A percentile compares a stretch with the other conserved stretches of the same genome.
phyloP scores from a whole-genome alignment of 2,797 vertebrate species.

The Simalia tracyae region DNA sequence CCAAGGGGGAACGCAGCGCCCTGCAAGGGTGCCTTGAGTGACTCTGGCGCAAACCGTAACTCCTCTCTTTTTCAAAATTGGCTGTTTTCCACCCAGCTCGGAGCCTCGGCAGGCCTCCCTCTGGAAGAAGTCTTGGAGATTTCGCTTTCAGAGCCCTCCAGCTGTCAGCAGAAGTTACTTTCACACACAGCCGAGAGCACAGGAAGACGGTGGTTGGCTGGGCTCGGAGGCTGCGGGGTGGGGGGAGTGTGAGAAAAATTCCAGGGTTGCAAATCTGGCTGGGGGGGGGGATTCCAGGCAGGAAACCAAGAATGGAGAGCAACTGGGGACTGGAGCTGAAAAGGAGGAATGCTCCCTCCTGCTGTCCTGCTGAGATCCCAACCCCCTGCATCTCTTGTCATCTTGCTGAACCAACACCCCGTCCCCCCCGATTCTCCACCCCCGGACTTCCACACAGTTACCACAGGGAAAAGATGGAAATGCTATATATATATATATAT shows the following conservation, averaged over 20 bases:
- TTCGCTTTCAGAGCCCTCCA: not conserved
- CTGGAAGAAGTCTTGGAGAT: too few relatives aligned
- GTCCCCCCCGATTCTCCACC: not conserved
- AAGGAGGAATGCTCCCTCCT: not conserved
- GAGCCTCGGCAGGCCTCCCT: too few relatives aligned
- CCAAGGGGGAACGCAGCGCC: not conserved
- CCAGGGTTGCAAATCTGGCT: not conserved
- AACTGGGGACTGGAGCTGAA: conserved; percentile 46
- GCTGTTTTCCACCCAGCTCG: too few relatives aligned
- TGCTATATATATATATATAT: conserved; percentile 54
- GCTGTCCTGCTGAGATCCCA: not conserved
- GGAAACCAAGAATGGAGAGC: conserved; percentile 76
- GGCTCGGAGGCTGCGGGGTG: not conserved
- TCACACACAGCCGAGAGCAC: conserved; percentile 46
- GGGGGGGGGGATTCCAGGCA: conserved; percentile 52
- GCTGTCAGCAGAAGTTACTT: conserved; percentile 28
- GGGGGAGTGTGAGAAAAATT: conserved; percentile 74
- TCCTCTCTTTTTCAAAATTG: too few relatives aligned
- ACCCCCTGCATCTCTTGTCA: not conserved
- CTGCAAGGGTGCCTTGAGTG: not conserved
- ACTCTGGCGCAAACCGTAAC: too few relatives aligned
- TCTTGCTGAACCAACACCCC: not conserved
- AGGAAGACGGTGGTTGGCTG: not conserved
- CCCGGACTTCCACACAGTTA: not conserved
- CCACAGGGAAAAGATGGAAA: conserved; percentile 33